Evolutionary conservation across 2,113 vertebrate genomes (phyloP).

Genomic region (Neolamprologus variostigma): DNA sequence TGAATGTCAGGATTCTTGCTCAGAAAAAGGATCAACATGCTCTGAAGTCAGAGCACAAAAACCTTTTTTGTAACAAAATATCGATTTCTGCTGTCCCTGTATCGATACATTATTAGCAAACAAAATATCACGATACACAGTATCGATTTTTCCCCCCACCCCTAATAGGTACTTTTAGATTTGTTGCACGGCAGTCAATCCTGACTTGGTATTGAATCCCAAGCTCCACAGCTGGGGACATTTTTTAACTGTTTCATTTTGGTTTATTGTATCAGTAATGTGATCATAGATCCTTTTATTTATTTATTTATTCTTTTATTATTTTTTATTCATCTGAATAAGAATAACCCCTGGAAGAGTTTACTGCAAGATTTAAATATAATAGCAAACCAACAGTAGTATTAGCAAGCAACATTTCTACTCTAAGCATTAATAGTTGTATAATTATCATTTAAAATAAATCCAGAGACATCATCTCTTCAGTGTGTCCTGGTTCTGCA

Average conservation of each 20-base stretch:
- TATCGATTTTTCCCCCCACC: rapidly evolving
- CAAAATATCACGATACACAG: too few species aligned
- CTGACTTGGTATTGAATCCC: background rate
- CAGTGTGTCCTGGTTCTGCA: background rate
- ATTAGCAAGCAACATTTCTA: background rate
- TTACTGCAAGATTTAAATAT: background rate
- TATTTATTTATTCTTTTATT: background rate
- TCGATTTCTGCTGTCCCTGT: too few species aligned
- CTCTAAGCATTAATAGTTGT: background rate
- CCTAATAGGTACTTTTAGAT: background rate
- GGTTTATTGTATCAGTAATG: background rate
- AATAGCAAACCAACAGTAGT: background rate
- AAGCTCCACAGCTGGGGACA: background rate
- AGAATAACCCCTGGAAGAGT: background rate
- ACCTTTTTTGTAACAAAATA: too few species aligned
- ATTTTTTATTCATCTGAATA: background rate
- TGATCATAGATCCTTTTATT: background rate
- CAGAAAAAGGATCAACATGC: too few species aligned
- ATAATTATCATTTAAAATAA: background rate
- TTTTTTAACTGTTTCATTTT: background rate
- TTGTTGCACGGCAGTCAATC: background rate
- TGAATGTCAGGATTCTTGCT: too few species aligned
- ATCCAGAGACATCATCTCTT: background rate
- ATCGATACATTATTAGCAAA: too few species aligned
- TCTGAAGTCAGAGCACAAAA: too few species aligned